Evolutionary conservation across 2,888 invertebrate species (phyloP), one percentile per base, ranked within the genome.

Genomic region (Drosophila anomalata): DNA sequence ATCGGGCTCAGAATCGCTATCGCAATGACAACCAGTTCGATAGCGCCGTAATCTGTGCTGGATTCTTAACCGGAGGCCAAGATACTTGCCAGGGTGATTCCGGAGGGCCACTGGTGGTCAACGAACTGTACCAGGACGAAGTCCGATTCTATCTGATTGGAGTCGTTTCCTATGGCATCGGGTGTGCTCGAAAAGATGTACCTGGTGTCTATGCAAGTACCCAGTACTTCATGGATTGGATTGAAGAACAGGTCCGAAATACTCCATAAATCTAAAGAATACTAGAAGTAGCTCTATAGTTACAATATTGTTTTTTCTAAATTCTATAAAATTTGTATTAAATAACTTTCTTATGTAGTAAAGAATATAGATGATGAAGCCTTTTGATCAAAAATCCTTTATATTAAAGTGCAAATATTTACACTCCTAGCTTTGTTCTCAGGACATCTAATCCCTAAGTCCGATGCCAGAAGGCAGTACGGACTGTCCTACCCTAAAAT

Each of bases 91-190:
- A 92, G 54, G 92, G 91, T 1, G 92, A 92, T 72, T 91, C 91
- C 1, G 92, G 92, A 39, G 92, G 92, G 1, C 92, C 92, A 3
- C 71, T 92, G 17, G 91, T 92, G 91, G 73, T 81, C 4, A 84
- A 91, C 6, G 90, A 91, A 73, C 87, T 52, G 3, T 72, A 52
- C 46, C 20, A 52, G 14, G 24, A 57, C 8, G 2, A 44, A 22
- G 22, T 44, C 2, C 22, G 44, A 12, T 91, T 81, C 89, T 93
- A 94, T 79, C 92, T 94, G 68, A 93, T 95, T 52, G 95, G 95
- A 1, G 92, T 95, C 0, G 95, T 95, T 1, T 94, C 95, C 0
- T 95, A 94, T 86, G 95, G 95, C 2, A 93, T 93, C 76, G 93
- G 93, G 46, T 95, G 95, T 89, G 95, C 94, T 0, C 93, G 94